These are phyloP conservation scores for Uloborus diversus DNA, from an alignment of 1,140 invertebrate genomes.

Conservation along the genomic window DNA sequence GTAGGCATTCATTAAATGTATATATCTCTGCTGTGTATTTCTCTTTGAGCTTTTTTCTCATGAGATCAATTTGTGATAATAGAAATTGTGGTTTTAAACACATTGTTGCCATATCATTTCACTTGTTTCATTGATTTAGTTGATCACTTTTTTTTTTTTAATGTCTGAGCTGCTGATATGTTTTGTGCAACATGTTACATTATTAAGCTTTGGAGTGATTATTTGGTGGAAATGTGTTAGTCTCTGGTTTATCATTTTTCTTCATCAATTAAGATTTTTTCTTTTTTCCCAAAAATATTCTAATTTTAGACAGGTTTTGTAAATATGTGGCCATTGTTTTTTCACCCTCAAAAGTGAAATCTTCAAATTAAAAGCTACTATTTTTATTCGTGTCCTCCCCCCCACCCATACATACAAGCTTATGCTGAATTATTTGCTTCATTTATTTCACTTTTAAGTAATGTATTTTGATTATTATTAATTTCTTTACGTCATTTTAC, in stretches of 20 bases:
- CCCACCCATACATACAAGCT: no score
- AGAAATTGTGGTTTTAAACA: constrained; percentile 20
- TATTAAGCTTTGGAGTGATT: neutral
- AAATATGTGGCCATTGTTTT: no score
- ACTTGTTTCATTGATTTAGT: neutral
- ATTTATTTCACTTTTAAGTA: no score
- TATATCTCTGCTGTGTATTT: constrained; percentile 34
- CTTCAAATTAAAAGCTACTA: no score
- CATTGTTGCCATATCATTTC: constrained; percentile 37
- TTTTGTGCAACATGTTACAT: neutral
- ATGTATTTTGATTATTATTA: no score
- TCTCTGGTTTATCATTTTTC: neutral
- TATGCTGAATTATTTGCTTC: no score
- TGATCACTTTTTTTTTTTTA: neutral
- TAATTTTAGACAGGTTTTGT: constrained; percentile 6
- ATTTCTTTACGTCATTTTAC: no score
- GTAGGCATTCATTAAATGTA: constrained; percentile 53
- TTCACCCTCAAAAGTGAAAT: no score
- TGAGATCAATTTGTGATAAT: constrained; percentile 51
- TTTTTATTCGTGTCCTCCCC: no score
- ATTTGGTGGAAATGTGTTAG: neutral
- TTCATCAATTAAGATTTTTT: no score
- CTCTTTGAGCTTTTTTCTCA: constrained; percentile 50
- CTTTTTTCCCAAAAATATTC: neutral
- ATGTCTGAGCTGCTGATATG: neutral